Percentiles rank a stretch among this genome's conserved stretches.
These are phyloP conservation scores for Indicator maculatus DNA, from an alignment of 2,113 vertebrate species.

Conservation along the genomic window DNA sequence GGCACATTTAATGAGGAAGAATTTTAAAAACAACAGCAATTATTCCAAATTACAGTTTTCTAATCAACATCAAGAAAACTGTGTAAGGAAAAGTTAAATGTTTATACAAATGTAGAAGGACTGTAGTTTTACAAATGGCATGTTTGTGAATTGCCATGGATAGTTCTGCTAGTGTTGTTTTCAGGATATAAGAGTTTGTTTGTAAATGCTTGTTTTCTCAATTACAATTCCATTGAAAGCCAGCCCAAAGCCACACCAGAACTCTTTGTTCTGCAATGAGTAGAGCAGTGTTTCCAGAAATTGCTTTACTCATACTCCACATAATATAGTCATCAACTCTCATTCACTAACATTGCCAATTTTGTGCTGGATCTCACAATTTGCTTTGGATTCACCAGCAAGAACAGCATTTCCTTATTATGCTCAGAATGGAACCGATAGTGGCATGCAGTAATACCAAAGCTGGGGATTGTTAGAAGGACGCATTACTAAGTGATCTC, in stretches of 20 bases:
- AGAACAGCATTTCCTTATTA: slow-evolving; percentile 20
- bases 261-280: slow-evolving; percentile 55
- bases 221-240: slow-evolving; percentile 63
- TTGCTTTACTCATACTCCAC: slow-evolving; percentile 44
- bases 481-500: slow-evolving; percentile 29
- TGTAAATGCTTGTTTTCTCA: slow-evolving; percentile 50
- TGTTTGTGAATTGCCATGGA: not conserved
- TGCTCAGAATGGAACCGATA: not conserved
- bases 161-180: slow-evolving; percentile 6
- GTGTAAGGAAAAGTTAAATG: not conserved
- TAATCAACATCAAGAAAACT: not conserved
- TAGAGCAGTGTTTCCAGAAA: slow-evolving; percentile 57
- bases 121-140: not conserved
- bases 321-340: slow-evolving; percentile 44
- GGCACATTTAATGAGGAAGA: not conserved
- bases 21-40: not conserved
- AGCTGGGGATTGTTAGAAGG: not conserved
- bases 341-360: slow-evolving; percentile 15
- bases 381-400: not conserved
- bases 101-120: not conserved
- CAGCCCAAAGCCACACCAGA: slow-evolving; percentile 47
- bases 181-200: slow-evolving; percentile 43
- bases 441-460: not conserved
- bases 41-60: not conserved
- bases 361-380: not conserved